phyloP scores from a whole-genome alignment of 2,888 invertebrate genomes.

The Sympetrum striolatum region DNA sequence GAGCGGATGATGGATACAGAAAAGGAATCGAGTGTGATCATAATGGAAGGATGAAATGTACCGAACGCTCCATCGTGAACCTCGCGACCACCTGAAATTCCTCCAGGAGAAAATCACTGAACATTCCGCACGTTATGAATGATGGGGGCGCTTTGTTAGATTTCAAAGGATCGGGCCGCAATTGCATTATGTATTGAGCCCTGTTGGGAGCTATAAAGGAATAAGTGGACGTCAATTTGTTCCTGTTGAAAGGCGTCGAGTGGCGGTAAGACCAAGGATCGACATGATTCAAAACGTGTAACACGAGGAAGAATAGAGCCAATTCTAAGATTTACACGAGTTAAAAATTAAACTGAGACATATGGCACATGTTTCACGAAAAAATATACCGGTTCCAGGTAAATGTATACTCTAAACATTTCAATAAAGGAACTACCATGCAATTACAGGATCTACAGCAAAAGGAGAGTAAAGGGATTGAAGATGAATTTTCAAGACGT shows the following conservation, averaged over 20 bases:
- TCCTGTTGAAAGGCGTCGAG: neutral
- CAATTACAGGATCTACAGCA: too few species aligned
- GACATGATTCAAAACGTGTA: too few species aligned
- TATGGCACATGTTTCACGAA: too few species aligned
- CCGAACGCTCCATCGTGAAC: neutral
- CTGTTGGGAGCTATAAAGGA: neutral
- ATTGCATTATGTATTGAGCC: neutral
- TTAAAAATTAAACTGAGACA: too few species aligned
- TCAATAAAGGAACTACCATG: too few species aligned
- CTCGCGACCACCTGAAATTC: neutral
- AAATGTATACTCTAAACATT: too few species aligned
- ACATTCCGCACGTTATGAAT: neutral
- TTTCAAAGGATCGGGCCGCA: neutral
- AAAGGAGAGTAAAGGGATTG: too few species aligned
- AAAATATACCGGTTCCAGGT: too few species aligned
- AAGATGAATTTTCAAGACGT: too few species aligned
- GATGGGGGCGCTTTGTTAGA: neutral
- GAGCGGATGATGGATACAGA: neutral
- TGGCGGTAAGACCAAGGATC: neutral
- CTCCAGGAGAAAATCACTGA: neutral
- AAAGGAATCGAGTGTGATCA: neutral
- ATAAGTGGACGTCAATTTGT: neutral
- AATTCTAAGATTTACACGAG: too few species aligned
- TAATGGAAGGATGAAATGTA: neutral
- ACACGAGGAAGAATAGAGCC: too few species aligned